Evolutionary conservation across 2,888 invertebrate species (phyloP).

Genomic region (Ochropleura plecta): DNA sequence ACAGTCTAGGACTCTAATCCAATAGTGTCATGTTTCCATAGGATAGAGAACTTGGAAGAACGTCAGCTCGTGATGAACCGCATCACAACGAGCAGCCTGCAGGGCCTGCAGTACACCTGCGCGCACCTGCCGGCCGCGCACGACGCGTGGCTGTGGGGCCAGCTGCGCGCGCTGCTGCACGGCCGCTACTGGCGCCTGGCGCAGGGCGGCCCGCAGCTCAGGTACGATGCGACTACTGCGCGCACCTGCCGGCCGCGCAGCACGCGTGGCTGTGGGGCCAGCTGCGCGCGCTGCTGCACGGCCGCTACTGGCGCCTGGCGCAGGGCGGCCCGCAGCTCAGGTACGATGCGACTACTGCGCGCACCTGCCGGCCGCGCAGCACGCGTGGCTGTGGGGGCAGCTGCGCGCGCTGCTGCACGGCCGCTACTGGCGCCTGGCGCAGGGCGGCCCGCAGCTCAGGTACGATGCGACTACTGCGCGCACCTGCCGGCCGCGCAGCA

Average conservation of each 20-base stretch:
- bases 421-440: conserved; percentile 94
- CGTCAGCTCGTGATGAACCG: conserved; percentile 67
- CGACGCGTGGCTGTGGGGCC: conserved; percentile 89
- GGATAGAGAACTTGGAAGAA: conserved; percentile 74
- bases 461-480: conserved; percentile 34
- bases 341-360: conserved; percentile 53
- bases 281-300: conserved; percentile 90
- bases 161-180: conserved; percentile 90
- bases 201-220: conserved; percentile 82
- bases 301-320: conserved; percentile 93
- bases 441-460: conserved; percentile 82
- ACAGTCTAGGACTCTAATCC: background rate
- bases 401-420: conserved; percentile 90
- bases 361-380: conserved; percentile 79
- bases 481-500: conserved; percentile 83
- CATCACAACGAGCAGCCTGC: conserved; percentile 72
- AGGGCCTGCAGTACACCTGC: conserved; percentile 70
- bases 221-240: too few species aligned
- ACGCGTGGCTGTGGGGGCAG: conserved; percentile 89
- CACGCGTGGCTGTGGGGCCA: conserved; percentile 90
- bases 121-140: conserved; percentile 76
- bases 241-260: conserved; percentile 76
- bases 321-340: conserved; percentile 82
- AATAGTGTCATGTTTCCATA: conserved; percentile 43
- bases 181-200: conserved; percentile 93